Evolutionary conservation across 2,113 vertebrate genomes (phyloP).

Genomic region (Progne subis): DNA sequence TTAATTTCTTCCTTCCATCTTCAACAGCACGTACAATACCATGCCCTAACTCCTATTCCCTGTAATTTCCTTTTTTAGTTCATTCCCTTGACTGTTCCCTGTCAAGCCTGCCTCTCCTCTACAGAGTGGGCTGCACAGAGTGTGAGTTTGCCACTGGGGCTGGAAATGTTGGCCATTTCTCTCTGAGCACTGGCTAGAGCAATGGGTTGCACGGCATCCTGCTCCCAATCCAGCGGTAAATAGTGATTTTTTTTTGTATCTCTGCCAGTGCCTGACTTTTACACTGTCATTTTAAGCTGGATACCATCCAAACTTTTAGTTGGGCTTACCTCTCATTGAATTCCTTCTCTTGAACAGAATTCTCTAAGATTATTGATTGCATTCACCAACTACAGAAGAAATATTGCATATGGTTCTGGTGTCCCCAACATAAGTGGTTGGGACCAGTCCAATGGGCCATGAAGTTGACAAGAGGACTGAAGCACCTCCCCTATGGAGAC

Average conservation of each 20-base stretch:
- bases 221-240: background rate
- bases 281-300: background rate
- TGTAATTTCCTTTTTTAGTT: background rate
- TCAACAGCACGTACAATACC: fast-evolving
- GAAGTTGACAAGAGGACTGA: background rate
- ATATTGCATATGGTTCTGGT: background rate
- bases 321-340: background rate
- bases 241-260: background rate
- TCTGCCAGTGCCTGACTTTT: background rate
- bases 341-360: background rate
- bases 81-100: background rate
- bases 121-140: background rate
- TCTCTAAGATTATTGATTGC: background rate
- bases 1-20: background rate
- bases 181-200: background rate
- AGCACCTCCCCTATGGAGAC: background rate
- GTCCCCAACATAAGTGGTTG: background rate
- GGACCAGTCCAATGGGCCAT: background rate
- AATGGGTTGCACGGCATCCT: fast-evolving
- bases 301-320: background rate
- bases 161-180: background rate
- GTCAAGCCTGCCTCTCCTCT: background rate
- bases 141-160: fast-evolving
- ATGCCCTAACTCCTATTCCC: background rate
- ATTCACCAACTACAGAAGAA: background rate